Evolutionary conservation across 2,113 vertebrate species (phyloP), one percentile per base, ranked within the genome.

Genomic region (Nyctibius bracteatus): DNA sequence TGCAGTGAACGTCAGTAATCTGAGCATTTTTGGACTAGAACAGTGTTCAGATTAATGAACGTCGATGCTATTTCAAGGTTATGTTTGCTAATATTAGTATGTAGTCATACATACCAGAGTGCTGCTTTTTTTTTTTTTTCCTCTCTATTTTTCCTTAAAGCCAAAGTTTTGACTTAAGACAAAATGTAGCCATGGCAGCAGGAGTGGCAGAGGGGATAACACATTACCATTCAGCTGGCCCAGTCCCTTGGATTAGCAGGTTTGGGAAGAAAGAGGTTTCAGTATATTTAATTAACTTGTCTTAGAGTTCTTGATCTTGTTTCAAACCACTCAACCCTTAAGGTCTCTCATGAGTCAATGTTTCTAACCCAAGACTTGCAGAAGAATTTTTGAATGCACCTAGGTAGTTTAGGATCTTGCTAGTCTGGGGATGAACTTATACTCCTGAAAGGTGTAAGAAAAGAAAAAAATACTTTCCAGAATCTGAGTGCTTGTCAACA

Each of bases 61-160:
- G 21, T 47, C 4, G 47, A 73, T 87, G 83, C 94, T 97, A 89
- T 96, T 97, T 96, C 94, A 92, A 92, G 94, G 81, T 61, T 94
- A 49, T 39, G 31, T 72, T 92, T 89, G 93, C 86, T 96, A 96
- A 96, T 96, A 83, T 96, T 97, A 92, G 91, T 47, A 71, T 52
- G 49, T 6, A 87, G 77, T 92, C 94, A 96, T 93, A 94, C 96
- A 95, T 91, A 96, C 94, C 93, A 95, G 71, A 96, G 52, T 20
- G 21, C 39, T 81, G 72, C 10, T 31, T 68, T 81, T 72, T 65
- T 68, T 81, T 72, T 65, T 63, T 63, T 37, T 24, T 21, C 24
- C 24, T 11, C 2, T 8, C 52, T 54, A 5, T 70, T 96, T 96
- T 85, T 86, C 47, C 86, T 94, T 92, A 66, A 92, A 73, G 74